Evolutionary conservation across 2,888 invertebrate species (phyloP).

Genomic region (Drosophila diplacantha): DNA sequence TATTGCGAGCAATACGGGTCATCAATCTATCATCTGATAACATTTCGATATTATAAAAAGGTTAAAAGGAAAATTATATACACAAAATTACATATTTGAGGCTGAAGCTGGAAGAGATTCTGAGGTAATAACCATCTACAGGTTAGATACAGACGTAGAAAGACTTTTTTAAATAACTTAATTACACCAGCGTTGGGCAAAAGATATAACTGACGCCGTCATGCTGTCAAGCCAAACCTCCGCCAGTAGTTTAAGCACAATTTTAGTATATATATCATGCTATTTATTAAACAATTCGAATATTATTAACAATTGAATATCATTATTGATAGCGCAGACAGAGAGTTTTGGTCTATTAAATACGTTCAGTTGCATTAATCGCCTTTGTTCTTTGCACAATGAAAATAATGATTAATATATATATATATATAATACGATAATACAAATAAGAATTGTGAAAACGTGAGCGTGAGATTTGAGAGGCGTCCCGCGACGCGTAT

Average conservation of each 20-base stretch:
- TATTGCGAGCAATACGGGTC: background rate
- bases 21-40: slow-evolving; percentile 5
- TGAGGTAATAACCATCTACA: background rate
- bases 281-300: slow-evolving; percentile 70
- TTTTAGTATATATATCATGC: slow-evolving; percentile 45
- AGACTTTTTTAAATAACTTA: too few species aligned
- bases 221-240: too few species aligned
- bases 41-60: background rate
- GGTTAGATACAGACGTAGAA: background rate
- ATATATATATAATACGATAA: slow-evolving; percentile 38
- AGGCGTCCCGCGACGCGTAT: slow-evolving; percentile 44
- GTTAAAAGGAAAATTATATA: background rate
- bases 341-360: slow-evolving; percentile 60
- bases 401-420: slow-evolving; percentile 35
- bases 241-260: background rate
- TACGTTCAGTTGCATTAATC: slow-evolving; percentile 43
- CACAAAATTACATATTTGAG: background rate
- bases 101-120: background rate
- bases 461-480: slow-evolving; percentile 58
- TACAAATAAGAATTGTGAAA: slow-evolving; percentile 40
- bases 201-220: too few species aligned
- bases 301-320: slow-evolving; percentile 70
- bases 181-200: too few species aligned
- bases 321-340: slow-evolving; percentile 57
- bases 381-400: slow-evolving; percentile 43